Evolutionary conservation across 2,113 vertebrate species (phyloP).

Genomic region (Myotis lucifugus): DNA sequence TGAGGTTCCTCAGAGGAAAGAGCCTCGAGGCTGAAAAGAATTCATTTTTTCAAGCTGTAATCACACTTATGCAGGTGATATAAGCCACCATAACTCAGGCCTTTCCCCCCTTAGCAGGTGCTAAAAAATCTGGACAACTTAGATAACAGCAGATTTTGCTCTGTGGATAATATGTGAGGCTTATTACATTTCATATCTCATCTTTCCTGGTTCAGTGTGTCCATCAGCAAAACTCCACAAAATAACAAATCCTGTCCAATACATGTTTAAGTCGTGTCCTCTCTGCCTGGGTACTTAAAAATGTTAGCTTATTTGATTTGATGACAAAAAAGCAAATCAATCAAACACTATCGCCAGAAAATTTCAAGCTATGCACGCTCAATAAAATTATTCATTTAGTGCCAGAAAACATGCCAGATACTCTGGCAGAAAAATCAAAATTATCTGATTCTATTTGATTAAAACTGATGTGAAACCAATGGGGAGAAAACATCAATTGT

Average conservation of each 20-base stretch:
- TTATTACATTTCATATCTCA: slow-evolving; percentile 50
- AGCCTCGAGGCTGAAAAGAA: not conserved
- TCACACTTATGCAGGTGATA: not conserved
- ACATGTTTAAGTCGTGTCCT: slow-evolving; percentile 22
- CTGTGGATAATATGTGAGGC: not conserved
- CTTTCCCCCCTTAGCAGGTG: slow-evolving; percentile 1
- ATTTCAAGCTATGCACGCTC: slow-evolving; percentile 17
- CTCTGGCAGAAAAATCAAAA: slow-evolving; percentile 49
- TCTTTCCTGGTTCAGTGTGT: slow-evolving; percentile 6
- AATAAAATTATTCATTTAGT: slow-evolving; percentile 46
- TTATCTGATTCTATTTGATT: slow-evolving; percentile 47
- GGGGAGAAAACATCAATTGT: not conserved
- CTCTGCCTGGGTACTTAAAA: not conserved
- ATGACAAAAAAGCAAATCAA: slow-evolving; percentile 62
- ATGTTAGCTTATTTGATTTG: slow-evolving; percentile 57
- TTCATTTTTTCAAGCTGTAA: not conserved
- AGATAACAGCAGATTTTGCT: slow-evolving; percentile 47
- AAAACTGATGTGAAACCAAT: slow-evolving; percentile 34
- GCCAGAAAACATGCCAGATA: slow-evolving; percentile 48
- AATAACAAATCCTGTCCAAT: slow-evolving; percentile 42
- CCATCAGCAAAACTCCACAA: slow-evolving; percentile 27
- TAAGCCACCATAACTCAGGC: not conserved
- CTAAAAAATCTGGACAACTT: slow-evolving; percentile 33
- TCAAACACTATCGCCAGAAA: slow-evolving; percentile 52
- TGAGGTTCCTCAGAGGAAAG: not conserved